phyloP scores from a whole-genome alignment of 2,797 vertebrate genomes.

The Takifugu rubripes region DNA sequence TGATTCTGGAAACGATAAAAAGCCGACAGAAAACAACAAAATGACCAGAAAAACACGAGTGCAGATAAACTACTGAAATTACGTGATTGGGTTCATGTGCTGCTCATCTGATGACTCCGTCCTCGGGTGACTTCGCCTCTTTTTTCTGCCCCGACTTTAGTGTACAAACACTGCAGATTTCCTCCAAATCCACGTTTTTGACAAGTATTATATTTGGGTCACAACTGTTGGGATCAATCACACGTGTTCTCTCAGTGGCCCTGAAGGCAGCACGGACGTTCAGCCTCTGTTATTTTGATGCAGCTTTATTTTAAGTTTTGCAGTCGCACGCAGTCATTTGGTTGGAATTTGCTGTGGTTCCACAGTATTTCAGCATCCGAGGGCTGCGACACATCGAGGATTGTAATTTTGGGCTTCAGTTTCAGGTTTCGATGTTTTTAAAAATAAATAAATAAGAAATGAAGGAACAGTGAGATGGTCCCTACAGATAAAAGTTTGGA shows the following conservation, averaged over 20 bases:
- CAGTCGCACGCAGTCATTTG: conserved; percentile 23
- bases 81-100: conserved; percentile 64
- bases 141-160: conserved; percentile 5
- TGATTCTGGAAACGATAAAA: conserved; percentile 1
- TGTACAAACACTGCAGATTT: conserved; percentile 11
- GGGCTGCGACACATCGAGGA: conserved; percentile 69
- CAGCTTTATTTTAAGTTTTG: no score
- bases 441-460: not conserved
- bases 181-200: not conserved
- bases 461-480: no score
- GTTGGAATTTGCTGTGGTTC: conserved; percentile 58
- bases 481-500: no score
- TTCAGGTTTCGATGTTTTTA: conserved; percentile 38
- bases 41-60: not conserved
- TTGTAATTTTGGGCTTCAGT: conserved; percentile 71
- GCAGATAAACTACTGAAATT: conserved; percentile 55
- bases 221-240: conserved; percentile 5
- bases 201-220: conserved; percentile 1
- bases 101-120: conserved; percentile 41
- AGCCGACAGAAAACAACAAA: not conserved
- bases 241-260: conserved; percentile 1
- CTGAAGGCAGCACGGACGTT: conserved; percentile 5
- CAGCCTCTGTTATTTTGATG: conserved; percentile 35
- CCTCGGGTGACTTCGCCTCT: conserved; percentile 13
- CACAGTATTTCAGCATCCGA: conserved; percentile 71